phyloP scores from a whole-genome alignment of 2,888 invertebrate genomes.

The Tetropium fuscum region DNA sequence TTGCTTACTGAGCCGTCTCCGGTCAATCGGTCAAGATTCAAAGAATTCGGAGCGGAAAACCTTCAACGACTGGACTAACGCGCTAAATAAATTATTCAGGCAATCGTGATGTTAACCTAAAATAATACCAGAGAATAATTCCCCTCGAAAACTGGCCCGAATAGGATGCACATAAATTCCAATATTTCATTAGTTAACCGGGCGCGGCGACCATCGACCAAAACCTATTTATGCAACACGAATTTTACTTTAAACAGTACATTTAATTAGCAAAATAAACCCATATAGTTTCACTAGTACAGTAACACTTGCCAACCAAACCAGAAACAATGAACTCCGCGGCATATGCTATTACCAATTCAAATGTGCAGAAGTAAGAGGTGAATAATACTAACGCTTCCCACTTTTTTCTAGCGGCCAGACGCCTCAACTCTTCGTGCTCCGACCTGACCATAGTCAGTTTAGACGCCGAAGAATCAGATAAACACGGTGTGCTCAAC shows the following conservation, averaged over 20 bases:
- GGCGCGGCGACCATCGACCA: background rate
- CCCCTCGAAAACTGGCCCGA: too few relatives aligned
- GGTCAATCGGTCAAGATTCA: too few relatives aligned
- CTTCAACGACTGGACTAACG: too few relatives aligned
- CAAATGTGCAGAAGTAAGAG: conserved; percentile 34
- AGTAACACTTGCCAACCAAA: conserved; percentile 61
- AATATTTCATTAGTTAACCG: too few relatives aligned
- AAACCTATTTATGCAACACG: conserved; percentile 1
- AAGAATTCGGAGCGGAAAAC: too few relatives aligned
- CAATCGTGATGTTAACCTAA: too few relatives aligned
- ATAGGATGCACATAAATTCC: too few relatives aligned
- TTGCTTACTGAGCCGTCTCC: too few relatives aligned
- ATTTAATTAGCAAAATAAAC: conserved; percentile 26
- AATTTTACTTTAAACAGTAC: background rate
- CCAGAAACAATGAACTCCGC: conserved; percentile 46
- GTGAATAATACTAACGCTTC: conserved; percentile 28
- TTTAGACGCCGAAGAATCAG: conserved; percentile 68
- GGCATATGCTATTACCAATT: conserved; percentile 29
- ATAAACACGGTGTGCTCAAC: conserved; percentile 67
- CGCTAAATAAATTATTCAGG: too few relatives aligned
- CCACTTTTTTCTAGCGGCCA: conserved; percentile 55
- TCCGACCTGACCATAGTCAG: conserved; percentile 67
- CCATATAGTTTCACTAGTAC: conserved; percentile 45
- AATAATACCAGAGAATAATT: too few relatives aligned
- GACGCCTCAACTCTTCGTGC: conserved; percentile 64